phyloP scores from a whole-genome alignment of 2,797 vertebrate species.

The Schizopygopsis pylzovi region DNA sequence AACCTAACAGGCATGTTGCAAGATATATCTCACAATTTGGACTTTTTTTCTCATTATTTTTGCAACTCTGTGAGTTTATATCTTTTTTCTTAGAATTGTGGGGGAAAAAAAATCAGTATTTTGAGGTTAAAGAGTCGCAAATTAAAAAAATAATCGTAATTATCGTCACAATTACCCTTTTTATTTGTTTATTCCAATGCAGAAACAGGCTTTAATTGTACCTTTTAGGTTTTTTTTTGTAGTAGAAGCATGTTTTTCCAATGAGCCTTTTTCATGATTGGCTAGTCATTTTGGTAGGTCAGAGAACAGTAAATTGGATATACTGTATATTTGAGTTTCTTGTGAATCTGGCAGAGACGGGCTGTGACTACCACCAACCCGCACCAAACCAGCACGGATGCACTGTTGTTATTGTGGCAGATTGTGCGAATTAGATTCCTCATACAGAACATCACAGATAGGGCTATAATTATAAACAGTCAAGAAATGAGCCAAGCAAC shows the following conservation, averaged over 20 bases:
- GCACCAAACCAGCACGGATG: conserved; percentile 8
- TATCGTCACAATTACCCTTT: too few relatives aligned
- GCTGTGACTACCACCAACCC: not conserved
- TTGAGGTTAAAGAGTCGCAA: too few relatives aligned
- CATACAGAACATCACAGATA: conserved; percentile 22
- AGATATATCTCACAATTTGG: too few relatives aligned
- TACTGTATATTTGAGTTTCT: not conserved
- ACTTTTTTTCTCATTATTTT: too few relatives aligned
- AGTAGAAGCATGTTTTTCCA: not conserved
- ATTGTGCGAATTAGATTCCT: conserved; percentile 18
- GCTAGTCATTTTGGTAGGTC: not conserved
- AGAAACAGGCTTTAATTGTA: not conserved
- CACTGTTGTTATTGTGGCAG: conserved; percentile 21
- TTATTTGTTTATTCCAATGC: too few relatives aligned
- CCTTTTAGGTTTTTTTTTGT: not conserved
- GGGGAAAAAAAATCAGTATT: too few relatives aligned
- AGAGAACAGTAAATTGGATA: not conserved
- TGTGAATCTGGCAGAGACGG: not conserved
- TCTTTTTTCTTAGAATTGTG: too few relatives aligned
- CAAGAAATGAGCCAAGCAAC: conserved; percentile 19
- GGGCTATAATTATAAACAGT: conserved; percentile 40
- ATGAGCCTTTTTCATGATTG: not conserved
- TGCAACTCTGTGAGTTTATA: too few relatives aligned
- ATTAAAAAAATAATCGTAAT: too few relatives aligned
- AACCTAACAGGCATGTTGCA: not conserved